Percentiles rank a stretch among this genome's conserved stretches.
These are phyloP conservation scores for Odontomachus brunneus DNA, from an alignment of 1,140 invertebrate species.

Conservation along the genomic window DNA sequence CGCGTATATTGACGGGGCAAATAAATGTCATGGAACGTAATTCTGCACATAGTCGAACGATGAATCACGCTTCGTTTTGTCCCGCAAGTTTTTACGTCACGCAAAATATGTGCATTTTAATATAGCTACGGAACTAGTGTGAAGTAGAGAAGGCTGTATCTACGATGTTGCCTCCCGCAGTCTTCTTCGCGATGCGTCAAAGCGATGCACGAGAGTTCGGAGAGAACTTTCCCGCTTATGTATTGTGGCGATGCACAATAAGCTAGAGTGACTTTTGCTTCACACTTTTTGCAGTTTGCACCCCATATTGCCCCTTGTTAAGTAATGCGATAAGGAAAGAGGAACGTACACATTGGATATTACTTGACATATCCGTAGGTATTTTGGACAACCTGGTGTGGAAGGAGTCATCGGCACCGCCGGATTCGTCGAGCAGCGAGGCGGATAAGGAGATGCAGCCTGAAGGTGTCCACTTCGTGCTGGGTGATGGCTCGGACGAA, in stretches of 20 bases:
- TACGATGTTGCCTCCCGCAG: not conserved
- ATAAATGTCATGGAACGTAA: not conserved
- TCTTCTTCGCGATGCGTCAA: not conserved
- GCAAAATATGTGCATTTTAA: not conserved
- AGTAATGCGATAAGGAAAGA: conserved; percentile 7
- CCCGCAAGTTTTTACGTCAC: conserved; percentile 3
- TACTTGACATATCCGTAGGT: conserved; percentile 78
- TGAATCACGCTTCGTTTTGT: conserved; percentile 6
- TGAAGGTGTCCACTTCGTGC: conserved; percentile 80
- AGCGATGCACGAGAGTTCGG: not conserved
- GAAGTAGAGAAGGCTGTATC: not conserved
- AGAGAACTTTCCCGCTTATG: not conserved
- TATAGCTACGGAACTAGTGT: not conserved
- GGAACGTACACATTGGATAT: conserved; percentile 36
- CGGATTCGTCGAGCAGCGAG: conserved; percentile 84
- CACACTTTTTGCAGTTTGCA: not conserved
- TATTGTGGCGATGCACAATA: not conserved
- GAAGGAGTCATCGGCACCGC: conserved; percentile 83
- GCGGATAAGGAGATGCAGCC: conserved; percentile 83
- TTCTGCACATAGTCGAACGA: not conserved
- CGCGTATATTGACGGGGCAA: not conserved
- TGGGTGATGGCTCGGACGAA: conserved; percentile 75
- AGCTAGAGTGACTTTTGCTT: not conserved
- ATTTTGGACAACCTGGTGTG: conserved; percentile 78
- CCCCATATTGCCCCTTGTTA: not conserved